phyloP scores from a whole-genome alignment of 2,113 vertebrate species.

The Ceyx melanurus region DNA sequence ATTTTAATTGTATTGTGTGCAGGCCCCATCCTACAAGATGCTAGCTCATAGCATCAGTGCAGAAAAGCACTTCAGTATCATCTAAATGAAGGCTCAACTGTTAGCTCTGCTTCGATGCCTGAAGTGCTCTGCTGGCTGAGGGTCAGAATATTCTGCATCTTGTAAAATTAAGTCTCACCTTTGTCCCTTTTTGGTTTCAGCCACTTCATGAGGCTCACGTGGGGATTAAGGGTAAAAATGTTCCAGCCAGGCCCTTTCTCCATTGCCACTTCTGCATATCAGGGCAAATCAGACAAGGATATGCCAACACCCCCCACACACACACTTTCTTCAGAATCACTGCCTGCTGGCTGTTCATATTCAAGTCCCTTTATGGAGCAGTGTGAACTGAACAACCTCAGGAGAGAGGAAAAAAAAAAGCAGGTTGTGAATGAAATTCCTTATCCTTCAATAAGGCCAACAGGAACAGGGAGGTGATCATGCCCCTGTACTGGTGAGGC shows the following conservation, averaged over 20 bases:
- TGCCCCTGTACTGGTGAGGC: too few relatives aligned
- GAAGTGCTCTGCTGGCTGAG: background rate
- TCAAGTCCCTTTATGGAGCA: background rate
- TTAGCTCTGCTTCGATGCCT: background rate
- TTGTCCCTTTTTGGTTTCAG: background rate
- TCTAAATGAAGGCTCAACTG: background rate
- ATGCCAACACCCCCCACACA: too few relatives aligned
- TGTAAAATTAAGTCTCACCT: background rate
- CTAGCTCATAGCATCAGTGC: background rate
- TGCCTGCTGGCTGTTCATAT: background rate
- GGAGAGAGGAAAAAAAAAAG: background rate
- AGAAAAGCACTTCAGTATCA: background rate
- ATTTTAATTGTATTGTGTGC: background rate
- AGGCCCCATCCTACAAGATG: background rate
- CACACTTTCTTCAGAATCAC: background rate
- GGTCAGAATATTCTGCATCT: background rate
- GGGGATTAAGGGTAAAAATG: background rate
- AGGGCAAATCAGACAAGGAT: background rate
- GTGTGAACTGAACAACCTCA: background rate
- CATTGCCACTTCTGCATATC: background rate
- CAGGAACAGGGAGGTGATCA: too few relatives aligned
- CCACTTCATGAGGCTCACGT: background rate
- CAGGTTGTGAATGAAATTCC: background rate
- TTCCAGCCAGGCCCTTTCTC: background rate
- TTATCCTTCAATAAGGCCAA: background rate